Percentiles rank a stretch among this genome's conserved stretches.
Evolutionary conservation across 2,113 vertebrate genomes (phyloP).

Genomic region (Hemiprocne comata): DNA sequence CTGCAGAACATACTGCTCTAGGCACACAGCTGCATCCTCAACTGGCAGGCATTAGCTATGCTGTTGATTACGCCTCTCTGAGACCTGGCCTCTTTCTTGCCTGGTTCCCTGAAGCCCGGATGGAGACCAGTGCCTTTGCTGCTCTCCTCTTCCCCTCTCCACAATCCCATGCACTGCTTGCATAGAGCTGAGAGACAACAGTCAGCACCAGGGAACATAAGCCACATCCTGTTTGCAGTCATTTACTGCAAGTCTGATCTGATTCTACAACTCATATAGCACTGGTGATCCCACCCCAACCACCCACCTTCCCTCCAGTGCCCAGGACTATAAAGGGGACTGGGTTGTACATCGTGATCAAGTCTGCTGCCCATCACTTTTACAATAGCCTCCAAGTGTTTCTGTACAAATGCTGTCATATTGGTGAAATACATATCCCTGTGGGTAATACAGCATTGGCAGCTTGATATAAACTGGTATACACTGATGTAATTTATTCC

Average conservation of each 20-base stretch:
- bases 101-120: not conserved
- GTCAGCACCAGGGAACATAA: not conserved
- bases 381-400: not conserved
- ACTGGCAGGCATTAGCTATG: not conserved
- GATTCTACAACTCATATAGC: not conserved
- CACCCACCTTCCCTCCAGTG: not conserved
- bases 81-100: not conserved
- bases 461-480: not conserved
- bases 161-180: accelerated
- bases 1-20: not conserved
- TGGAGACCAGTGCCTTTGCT: not conserved
- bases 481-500: not conserved
- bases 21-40: not conserved
- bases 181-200: accelerated
- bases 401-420: not conserved
- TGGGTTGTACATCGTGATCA: accelerated
- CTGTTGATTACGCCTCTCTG: not conserved
- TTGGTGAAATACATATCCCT: not conserved
- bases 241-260: not conserved
- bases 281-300: accelerated
- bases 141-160: not conserved
- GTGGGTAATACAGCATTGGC: not conserved
- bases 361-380: not conserved
- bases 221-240: accelerated
- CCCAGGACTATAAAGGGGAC: not conserved